Conservation (phyloP, 2,113 vertebrate genomes). For the Cololabis saira region DNA sequence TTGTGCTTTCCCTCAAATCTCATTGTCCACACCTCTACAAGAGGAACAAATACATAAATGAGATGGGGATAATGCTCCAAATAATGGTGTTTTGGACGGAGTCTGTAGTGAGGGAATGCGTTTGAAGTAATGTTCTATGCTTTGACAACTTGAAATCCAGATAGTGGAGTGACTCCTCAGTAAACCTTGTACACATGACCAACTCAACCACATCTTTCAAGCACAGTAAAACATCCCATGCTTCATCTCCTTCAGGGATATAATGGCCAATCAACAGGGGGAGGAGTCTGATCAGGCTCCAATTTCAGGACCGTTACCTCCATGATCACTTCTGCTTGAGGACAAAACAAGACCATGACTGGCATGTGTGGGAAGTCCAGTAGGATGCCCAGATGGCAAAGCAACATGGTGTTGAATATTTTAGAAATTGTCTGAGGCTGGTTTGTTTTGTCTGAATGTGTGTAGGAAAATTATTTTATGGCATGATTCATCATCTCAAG, state of each 20-base stretch:
- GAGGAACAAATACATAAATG: neutral
- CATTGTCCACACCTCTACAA: neutral
- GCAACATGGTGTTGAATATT: neutral
- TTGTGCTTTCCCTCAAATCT: neutral
- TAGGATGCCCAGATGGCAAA: too few relatives aligned
- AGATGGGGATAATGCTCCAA: neutral
- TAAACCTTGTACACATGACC: neutral
- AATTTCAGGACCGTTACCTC: conserved; percentile 3
- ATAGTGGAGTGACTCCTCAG: neutral
- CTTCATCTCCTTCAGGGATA: conserved; percentile 1
- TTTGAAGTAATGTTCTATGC: neutral
- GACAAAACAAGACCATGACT: too few relatives aligned
- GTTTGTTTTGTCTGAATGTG: neutral
- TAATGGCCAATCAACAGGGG: too few relatives aligned
- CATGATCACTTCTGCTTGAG: neutral
- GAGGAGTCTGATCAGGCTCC: too few relatives aligned
- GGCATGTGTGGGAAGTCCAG: too few relatives aligned
- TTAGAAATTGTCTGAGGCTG: neutral
- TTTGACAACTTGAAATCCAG: neutral
- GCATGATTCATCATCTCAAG: neutral
- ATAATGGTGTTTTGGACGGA: neutral
- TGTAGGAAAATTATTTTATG: conserved; percentile 3
- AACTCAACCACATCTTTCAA: conserved; percentile 3
- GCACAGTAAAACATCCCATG: neutral
- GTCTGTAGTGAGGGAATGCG: neutral